Evolutionary conservation across 1,140 invertebrate species (phyloP), one percentile per base, ranked within the genome.

Genomic region (Listronotus bonariensis): DNA sequence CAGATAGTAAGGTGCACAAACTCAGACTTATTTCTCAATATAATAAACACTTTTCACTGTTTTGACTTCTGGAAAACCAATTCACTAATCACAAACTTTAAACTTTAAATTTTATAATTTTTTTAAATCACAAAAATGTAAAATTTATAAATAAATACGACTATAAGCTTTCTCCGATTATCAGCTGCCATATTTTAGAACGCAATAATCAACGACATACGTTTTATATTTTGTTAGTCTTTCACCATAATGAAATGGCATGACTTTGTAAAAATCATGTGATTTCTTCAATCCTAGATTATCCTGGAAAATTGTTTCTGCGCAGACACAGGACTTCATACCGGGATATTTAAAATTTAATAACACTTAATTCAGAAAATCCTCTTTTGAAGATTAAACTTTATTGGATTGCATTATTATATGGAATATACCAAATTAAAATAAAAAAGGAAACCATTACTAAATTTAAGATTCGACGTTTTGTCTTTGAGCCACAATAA

Each of bases 111-210:
- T 55, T 55, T 11, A 55, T 26, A 42, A 41, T 55, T 55, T 42
- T 31, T 26, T 26, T 26, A 3, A 26, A 26, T 26, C 20, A 12
- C 3, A 4, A 55, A 55, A 55, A 55, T 12, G 11, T 9, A 48
- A 48, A 48, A 48, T 6, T 6, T 26, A 53, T 40, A 53, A 42
- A 42, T 42, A 55, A 55, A 55, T 55, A 55, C 53, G 40, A 55
- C 53, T 55, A 26, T 14, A 26, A 42, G 40, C 36, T 38, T 55
- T 55, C 53, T 55, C 53, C 18, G 14, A 55, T 55, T 38, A 55
- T 42, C 53, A 55, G 53, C 53, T 55, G 53, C 53, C 53, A 55
- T 55, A 55, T 55, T 55, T 42, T 42, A 9, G 11, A 14, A 9
- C 20, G 53, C 14, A 55, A 36, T 14, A 42, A 26, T 36, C 36